Base-by-base conservation (phyloP, 2,888 invertebrate species). In the Desoria tigrina region DNA sequence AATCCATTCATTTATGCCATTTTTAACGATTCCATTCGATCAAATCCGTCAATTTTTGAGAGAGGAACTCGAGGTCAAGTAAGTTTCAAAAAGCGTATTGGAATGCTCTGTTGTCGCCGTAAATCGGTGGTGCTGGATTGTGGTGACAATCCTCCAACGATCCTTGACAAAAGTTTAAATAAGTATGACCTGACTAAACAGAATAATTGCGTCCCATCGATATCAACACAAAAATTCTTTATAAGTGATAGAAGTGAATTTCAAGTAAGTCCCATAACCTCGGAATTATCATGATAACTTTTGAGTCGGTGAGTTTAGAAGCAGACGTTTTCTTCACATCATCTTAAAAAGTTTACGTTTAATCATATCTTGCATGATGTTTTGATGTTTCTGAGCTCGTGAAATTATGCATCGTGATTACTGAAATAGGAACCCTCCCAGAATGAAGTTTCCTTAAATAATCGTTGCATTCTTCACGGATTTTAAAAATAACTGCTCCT, bases 1-100 rank as follows among this genome's bases (percentile, higher is more conserved):
- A 85, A 86, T 80, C 86, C 86, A 0, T 81, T 86, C 56, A 78
- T 86, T 28, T 86, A 86, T 72, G 84, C 85, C 1, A 86, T 86
- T 72, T 78, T 86, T 7, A 82, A 84, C 39, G 83, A 84, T 53
- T 71, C 75, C 16, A 59, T 75, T 1, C 50, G 70, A 11, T 39
- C 68, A 6, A 39, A 23, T 23, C 18, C 4, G 14, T 16, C 49
- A 7, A 26, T 26, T 24, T 3, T 9, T 26, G 11, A 3, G 11
- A 51, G 24, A 7, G 14, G 21, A 26, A 26, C 16, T 45, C 45
- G n/a, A 18, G 21, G 45, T 16, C 51, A 24, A 23, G 4, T 16
- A 21, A 6, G 7, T 24, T 51, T 16, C 21, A 51, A 51, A 24
- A 4, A 14, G 16, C 7, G 4, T 24, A 9, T 7, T 21, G 23